Conservation (phyloP, 1,140 invertebrate species). For the Hyphantria cunea region DNA sequence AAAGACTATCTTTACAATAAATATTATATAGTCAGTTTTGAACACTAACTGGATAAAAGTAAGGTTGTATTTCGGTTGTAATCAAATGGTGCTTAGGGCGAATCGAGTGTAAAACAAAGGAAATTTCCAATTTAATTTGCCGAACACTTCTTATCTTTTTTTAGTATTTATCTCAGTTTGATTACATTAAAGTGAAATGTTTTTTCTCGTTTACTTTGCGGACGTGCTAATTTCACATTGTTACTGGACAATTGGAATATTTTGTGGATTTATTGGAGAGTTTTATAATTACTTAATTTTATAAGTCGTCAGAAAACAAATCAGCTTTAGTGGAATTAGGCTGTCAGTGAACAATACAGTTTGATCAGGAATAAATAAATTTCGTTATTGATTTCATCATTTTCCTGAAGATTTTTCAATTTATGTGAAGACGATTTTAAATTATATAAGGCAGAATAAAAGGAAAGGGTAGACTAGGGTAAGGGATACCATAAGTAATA, state of each 20-base stretch:
- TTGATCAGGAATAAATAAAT: too few species aligned
- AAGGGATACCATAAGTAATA: too few species aligned
- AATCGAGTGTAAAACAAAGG: constrained; percentile 36
- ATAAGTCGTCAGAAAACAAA: background rate
- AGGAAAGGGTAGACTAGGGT: too few species aligned
- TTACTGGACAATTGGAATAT: constrained; percentile 15
- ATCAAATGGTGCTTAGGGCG: constrained; percentile 24
- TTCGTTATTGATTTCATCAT: too few species aligned
- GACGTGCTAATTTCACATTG: constrained; percentile 10
- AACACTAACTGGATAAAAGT: constrained; percentile 1
- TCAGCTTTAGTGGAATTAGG: too few species aligned
- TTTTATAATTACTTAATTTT: background rate
- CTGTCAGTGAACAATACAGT: too few species aligned
- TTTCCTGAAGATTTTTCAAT: too few species aligned
- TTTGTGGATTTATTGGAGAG: background rate
- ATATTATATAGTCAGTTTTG: constrained; percentile 4
- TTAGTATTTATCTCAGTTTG: constrained; percentile 73
- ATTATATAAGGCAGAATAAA: too few species aligned
- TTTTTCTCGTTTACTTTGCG: constrained; percentile 35
- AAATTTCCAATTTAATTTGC: constrained; percentile 75
- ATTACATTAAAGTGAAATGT: constrained; percentile 68
- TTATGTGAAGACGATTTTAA: too few species aligned
- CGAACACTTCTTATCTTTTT: constrained; percentile 71
- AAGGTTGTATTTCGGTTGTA: constrained; percentile 30
- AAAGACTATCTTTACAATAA: constrained; percentile 31